Evolutionary conservation across 2,113 vertebrate species (phyloP).

Genomic region (Xenotilapia longispinis): DNA sequence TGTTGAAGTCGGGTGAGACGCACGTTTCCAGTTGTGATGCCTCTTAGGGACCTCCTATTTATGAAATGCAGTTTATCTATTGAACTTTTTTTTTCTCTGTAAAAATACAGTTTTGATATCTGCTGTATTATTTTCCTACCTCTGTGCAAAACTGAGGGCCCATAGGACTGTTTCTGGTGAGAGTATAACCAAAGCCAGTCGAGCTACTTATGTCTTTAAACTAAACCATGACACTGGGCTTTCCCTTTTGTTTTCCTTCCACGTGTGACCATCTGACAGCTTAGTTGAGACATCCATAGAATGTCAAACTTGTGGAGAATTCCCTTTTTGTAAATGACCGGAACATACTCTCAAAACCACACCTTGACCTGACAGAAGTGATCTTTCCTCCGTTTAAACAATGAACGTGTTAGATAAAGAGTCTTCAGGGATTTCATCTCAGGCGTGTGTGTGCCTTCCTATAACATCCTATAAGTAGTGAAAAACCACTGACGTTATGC

Average conservation of each 20-base stretch:
- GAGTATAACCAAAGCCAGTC: background rate
- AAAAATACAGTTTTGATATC: background rate
- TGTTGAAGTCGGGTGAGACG: background rate
- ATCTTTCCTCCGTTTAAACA: background rate
- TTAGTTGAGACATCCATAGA: background rate
- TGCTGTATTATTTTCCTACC: background rate
- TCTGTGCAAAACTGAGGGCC: background rate
- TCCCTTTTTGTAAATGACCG: background rate
- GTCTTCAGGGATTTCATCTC: background rate
- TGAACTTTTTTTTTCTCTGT: background rate
- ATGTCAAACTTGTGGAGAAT: background rate
- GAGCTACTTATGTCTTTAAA: background rate
- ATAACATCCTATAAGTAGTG: accelerated
- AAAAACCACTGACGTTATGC: background rate
- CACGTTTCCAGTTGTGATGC: background rate
- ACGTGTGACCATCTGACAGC: background rate
- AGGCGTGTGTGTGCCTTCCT: background rate
- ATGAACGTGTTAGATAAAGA: background rate
- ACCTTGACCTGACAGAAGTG: background rate
- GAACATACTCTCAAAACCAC: background rate
- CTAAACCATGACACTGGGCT: background rate
- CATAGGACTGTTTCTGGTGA: background rate
- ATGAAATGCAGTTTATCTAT: background rate
- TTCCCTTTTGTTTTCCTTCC: background rate
- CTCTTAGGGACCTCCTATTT: background rate